Conservation (phyloP, 2,797 vertebrate species). For the Gambusia yucatana region DNA sequence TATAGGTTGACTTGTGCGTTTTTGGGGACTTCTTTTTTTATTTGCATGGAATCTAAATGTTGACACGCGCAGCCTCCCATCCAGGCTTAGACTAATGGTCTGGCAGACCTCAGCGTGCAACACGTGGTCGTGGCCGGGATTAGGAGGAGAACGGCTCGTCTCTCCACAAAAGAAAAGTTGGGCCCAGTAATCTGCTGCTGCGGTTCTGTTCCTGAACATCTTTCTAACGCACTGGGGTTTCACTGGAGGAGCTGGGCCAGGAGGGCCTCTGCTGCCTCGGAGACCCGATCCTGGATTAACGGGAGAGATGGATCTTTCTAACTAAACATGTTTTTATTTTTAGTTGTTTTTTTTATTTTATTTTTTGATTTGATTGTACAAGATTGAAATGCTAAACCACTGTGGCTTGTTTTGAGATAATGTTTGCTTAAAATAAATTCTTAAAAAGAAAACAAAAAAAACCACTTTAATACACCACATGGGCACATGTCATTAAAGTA, state of each 20-base stretch:
- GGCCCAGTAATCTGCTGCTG: background rate
- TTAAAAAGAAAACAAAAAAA: no score
- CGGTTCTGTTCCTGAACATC: background rate
- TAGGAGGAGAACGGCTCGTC: conserved; percentile 8
- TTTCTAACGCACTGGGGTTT: background rate
- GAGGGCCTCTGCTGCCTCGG: background rate
- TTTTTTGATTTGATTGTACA: background rate
- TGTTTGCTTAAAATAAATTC: background rate
- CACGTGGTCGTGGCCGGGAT: conserved; percentile 74
- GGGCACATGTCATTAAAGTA: background rate
- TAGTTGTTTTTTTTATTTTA: no score
- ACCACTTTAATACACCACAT: background rate
- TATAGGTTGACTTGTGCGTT: background rate
- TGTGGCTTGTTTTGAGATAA: background rate
- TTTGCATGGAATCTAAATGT: background rate
- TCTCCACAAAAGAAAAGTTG: conserved; percentile 7
- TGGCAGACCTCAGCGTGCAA: conserved; percentile 60
- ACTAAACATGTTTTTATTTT: background rate
- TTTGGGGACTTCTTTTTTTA: background rate
- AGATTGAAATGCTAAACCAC: background rate
- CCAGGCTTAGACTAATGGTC: conserved; percentile 5
- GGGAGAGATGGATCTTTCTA: background rate
- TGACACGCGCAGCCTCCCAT: background rate
- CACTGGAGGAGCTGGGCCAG: background rate
- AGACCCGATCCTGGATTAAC: background rate